Evolutionary conservation across 2,888 invertebrate genomes (phyloP).

Genomic region (Tetragonisca angustula): DNA sequence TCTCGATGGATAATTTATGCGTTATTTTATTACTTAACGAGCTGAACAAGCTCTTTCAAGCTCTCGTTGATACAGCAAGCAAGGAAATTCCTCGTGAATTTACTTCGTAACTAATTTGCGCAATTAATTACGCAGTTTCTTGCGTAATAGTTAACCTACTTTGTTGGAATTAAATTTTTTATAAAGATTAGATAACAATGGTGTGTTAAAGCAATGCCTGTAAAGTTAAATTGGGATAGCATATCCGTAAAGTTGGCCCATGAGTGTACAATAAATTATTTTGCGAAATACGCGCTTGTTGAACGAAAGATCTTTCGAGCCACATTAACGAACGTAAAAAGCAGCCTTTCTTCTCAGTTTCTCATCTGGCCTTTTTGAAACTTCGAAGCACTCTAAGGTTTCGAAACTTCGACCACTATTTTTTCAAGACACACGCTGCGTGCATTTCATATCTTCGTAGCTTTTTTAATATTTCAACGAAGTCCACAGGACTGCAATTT

Average conservation of each 20-base stretch:
- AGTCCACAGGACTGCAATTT: neutral
- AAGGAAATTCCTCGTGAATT: too few species aligned
- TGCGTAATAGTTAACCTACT: too few species aligned
- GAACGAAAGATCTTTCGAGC: slow-evolving; percentile 8
- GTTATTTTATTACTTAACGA: too few species aligned
- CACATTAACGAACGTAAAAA: neutral
- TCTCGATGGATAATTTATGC: too few species aligned
- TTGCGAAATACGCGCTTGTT: neutral
- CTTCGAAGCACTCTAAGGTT: neutral
- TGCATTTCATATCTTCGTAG: too few species aligned
- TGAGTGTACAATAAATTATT: neutral
- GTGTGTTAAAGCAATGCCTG: neutral
- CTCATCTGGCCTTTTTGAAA: slow-evolving; percentile 4
- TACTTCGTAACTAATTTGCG: too few species aligned
- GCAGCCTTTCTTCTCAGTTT: neutral
- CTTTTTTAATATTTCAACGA: too few species aligned
- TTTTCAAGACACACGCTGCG: neutral
- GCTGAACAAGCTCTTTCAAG: too few species aligned
- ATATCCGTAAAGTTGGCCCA: too few species aligned
- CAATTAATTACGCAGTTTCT: too few species aligned
- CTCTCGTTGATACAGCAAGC: too few species aligned
- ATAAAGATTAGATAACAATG: neutral
- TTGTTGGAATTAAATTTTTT: too few species aligned
- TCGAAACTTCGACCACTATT: neutral
- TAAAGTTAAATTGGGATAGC: neutral